Evolutionary conservation across 2,113 vertebrate species (phyloP).

Genomic region (Macaca mulatta): DNA sequence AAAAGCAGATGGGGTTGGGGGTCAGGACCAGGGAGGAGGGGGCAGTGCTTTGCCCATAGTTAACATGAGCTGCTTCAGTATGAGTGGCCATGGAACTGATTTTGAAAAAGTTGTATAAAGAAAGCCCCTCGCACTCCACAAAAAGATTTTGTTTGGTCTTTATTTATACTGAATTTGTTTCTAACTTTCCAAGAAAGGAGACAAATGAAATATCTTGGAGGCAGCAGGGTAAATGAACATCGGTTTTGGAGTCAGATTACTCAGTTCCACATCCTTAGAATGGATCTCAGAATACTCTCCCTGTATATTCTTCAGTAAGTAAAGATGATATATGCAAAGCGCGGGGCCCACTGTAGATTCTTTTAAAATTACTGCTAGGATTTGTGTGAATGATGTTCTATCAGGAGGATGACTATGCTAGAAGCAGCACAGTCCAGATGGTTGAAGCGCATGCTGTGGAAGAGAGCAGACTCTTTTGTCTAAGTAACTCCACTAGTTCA

Average conservation of each 20-base stretch:
- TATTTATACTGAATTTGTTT: background rate
- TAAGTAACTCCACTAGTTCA: background rate
- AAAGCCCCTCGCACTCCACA: background rate
- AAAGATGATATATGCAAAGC: background rate
- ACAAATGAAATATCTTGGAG: background rate
- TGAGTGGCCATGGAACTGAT: background rate
- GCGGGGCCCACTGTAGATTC: background rate
- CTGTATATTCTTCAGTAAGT: background rate
- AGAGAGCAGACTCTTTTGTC: background rate
- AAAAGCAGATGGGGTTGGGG: background rate
- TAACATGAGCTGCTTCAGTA: background rate
- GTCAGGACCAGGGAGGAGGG: background rate
- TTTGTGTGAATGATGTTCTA: background rate
- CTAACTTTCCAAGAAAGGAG: background rate
- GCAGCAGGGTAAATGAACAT: background rate
- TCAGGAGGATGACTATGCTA: background rate
- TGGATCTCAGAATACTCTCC: background rate
- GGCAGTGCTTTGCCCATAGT: background rate
- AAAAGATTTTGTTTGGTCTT: background rate
- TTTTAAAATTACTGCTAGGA: background rate
- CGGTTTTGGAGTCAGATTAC: background rate
- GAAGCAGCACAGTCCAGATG: background rate
- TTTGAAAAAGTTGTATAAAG: background rate
- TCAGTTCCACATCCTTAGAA: background rate
- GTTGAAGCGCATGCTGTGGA: background rate